Conservation (phyloP, 2,888 invertebrate species). For the Vannuccia rotundouncinata region DNA sequence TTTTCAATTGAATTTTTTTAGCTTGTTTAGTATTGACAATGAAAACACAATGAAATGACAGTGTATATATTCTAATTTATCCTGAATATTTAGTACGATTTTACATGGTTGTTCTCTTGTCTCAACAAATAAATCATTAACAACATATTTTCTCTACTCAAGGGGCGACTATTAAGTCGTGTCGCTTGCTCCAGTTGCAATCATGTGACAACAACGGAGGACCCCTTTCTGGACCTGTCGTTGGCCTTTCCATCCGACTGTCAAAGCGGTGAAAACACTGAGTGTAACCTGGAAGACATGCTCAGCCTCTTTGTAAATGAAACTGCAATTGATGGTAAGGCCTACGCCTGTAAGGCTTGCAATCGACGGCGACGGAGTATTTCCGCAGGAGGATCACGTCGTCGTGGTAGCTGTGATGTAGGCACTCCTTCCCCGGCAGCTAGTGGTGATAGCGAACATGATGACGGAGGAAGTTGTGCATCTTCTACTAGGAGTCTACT, state of each 20-base stretch:
- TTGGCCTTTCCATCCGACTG: conserved; percentile 53
- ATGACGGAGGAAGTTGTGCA: not conserved
- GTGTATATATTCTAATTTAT: too few species aligned
- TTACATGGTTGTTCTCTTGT: too few species aligned
- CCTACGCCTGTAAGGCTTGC: conserved; percentile 54
- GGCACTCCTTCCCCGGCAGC: not conserved
- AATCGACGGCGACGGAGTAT: conserved; percentile 23
- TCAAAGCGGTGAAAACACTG: conserved; percentile 42
- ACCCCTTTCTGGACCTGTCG: conserved; percentile 53
- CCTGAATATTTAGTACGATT: too few species aligned
- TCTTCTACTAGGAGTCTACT: not conserved
- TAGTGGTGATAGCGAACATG: too few species aligned
- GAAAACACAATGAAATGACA: too few species aligned
- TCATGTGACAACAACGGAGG: conserved; percentile 46
- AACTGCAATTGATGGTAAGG: conserved; percentile 44
- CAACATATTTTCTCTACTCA: not conserved
- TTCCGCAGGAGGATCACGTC: not conserved
- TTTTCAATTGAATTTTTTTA: too few species aligned
- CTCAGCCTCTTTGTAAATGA: conserved; percentile 29
- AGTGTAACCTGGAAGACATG: conserved; percentile 32
- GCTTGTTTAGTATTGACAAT: too few species aligned
- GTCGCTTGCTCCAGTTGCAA: conserved; percentile 46
- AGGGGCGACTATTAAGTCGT: conserved; percentile 22
- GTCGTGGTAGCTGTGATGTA: not conserved
- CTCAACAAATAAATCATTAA: not conserved